phyloP scores from a whole-genome alignment of 2,113 vertebrate genomes.

The Oncorhynchus nerka region DNA sequence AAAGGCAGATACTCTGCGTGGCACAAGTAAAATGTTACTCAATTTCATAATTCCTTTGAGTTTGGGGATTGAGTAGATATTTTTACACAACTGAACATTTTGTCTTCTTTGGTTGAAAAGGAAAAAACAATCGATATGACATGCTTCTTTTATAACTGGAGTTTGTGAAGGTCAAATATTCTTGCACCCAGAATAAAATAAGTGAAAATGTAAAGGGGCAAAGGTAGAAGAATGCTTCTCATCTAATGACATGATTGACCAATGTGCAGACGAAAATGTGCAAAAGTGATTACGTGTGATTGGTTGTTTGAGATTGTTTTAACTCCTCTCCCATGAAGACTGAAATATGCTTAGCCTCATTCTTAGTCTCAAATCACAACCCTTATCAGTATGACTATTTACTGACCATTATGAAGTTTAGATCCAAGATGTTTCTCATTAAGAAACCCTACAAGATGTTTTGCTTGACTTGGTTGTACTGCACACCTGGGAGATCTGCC shows the following conservation, averaged over 20 bases:
- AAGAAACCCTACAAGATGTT: conserved; percentile 33
- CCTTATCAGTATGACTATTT: background rate
- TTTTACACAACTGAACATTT: too few species aligned
- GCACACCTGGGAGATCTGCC: conserved; percentile 65
- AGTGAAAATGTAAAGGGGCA: too few species aligned
- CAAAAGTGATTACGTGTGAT: background rate
- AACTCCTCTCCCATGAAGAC: background rate
- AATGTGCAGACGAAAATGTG: too few species aligned
- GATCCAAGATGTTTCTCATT: conserved; percentile 31
- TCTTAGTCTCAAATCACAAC: background rate
- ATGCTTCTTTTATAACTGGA: too few species aligned
- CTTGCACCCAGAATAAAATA: too few species aligned
- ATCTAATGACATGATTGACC: too few species aligned
- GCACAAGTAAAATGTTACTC: background rate
- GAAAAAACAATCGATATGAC: background rate
- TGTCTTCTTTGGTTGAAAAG: background rate
- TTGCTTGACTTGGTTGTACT: conserved; percentile 29
- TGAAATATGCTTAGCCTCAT: background rate
- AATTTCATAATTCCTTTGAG: background rate
- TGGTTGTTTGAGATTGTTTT: background rate
- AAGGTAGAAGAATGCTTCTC: background rate
- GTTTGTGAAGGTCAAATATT: too few species aligned
- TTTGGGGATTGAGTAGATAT: background rate
- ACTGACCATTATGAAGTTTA: background rate
- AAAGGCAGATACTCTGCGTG: background rate